phyloP scores from a whole-genome alignment of 2,797 vertebrate genomes.

The Molossus alvarezi region DNA sequence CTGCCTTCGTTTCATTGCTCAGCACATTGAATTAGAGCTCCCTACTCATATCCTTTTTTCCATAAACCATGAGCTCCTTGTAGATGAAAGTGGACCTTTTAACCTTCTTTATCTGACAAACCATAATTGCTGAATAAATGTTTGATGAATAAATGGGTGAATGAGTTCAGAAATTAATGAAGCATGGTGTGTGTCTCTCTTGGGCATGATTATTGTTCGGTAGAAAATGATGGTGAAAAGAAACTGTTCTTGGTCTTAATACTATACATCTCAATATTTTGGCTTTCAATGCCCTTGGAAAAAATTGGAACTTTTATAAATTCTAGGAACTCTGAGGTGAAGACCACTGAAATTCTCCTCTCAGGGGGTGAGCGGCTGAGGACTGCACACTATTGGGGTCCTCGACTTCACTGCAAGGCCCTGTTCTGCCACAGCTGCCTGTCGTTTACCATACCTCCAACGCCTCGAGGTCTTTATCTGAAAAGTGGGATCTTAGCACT shows the following conservation, averaged over 20 bases:
- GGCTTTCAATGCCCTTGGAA: neutral
- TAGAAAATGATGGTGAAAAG: constrained; percentile 6
- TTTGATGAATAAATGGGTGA: too few relatives aligned
- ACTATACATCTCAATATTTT: neutral
- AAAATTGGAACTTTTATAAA: constrained; percentile 5
- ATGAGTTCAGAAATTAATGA: neutral
- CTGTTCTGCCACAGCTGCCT: neutral
- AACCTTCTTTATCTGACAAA: neutral
- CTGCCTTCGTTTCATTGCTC: neutral
- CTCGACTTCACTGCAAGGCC: neutral
- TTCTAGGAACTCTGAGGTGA: neutral
- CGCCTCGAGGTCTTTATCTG: neutral
- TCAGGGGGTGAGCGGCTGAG: neutral
- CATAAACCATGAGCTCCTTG: neutral
- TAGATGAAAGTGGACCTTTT: neutral
- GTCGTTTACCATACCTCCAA: neutral
- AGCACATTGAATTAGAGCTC: neutral
- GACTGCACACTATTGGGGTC: neutral
- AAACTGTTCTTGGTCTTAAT: neutral
- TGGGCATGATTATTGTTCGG: neutral
- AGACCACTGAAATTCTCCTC: neutral
- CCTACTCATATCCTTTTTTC: neutral
- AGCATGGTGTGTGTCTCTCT: neutral
- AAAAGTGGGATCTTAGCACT: neutral
- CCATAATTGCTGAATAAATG: neutral